These are phyloP conservation scores for Dolichomitus sp. DNA, from an alignment of 2,888 invertebrate genomes.

Conservation along the genomic window DNA sequence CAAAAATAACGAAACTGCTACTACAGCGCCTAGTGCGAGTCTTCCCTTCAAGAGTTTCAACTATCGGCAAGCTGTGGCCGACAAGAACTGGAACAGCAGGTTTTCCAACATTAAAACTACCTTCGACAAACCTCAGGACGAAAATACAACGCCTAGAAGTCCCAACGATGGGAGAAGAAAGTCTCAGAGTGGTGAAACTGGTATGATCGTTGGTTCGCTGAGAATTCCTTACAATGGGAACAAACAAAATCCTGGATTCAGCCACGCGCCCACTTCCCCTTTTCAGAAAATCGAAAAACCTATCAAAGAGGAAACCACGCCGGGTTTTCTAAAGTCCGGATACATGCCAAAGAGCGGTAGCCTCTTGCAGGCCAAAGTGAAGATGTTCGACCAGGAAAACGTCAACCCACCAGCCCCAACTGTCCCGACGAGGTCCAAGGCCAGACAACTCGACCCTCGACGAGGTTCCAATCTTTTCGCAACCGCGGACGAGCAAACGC, in stretches of 20 bases:
- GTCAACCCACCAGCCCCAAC: background rate
- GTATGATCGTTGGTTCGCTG: conserved; percentile 62
- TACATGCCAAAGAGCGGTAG: conserved; percentile 74
- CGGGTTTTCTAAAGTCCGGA: conserved; percentile 71
- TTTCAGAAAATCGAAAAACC: conserved; percentile 80
- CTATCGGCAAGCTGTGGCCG: conserved; percentile 76
- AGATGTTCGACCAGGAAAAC: conserved; percentile 76
- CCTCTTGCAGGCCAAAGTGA: conserved; percentile 77
- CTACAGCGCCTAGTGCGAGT: conserved; percentile 63
- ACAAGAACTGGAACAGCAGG: conserved; percentile 92
- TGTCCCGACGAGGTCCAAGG: conserved; percentile 55
- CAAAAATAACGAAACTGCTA: conserved; percentile 89
- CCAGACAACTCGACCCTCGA: conserved; percentile 61
- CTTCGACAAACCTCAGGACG: conserved; percentile 89
- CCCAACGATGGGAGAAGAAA: conserved; percentile 19
- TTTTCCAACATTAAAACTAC: conserved; percentile 94
- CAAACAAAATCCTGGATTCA: conserved; percentile 73
- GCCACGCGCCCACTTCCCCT: conserved; percentile 82
- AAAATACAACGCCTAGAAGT: conserved; percentile 18
- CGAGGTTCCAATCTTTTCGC: conserved; percentile 35
- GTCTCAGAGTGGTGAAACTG: conserved; percentile 3
- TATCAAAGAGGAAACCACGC: conserved; percentile 36
- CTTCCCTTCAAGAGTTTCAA: conserved; percentile 79
- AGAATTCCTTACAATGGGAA: conserved; percentile 50
- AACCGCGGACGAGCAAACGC: conserved; percentile 51